Evolutionary conservation across 2,113 vertebrate genomes (phyloP), one percentile per base, ranked within the genome.

Genomic region (Heloderma charlesbogerti): DNA sequence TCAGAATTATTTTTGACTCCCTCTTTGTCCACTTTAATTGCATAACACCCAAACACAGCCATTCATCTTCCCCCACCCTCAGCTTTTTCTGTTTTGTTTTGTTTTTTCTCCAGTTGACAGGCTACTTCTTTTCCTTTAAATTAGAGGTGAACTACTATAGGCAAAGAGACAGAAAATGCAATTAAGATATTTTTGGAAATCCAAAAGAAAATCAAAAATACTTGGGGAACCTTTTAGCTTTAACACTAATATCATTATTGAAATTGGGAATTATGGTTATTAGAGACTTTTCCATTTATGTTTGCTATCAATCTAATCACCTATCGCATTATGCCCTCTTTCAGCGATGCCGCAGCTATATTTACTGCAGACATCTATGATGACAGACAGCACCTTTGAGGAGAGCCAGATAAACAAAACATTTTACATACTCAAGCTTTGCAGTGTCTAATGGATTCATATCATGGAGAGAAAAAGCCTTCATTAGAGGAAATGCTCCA

Each of bases 331-430:
- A 67, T 89, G 40, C 34, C n/a, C 57, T 57, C 75, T 89, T 93
- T 92, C 93, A 93, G 74, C 10, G 48, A 60, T 92, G 91, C 84
- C 88, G 88, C n/a, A 88, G 82, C 85, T 95, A 4, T 93, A 93
- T 96, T 97, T 96, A 94, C 74, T 90, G 34, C 57, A 94, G 89
- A 91, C 82, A 93, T 15, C 91, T 72, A 91, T 20, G 89, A 95
- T 93, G 89, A 96, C 94, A 96, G 94, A 91, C 91, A 93, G 79
- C 66, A 82, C 93, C 95, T 96, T 91, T 92, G 93, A 96, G n/a
- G 89, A 95, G 92, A 86, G 75, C 89, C 94, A 92, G 85, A 96
- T 95, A 94, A 97, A 95, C 91, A 93, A 80, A 91, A n/a, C 93
- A 93, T 95, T 96, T 97, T 94, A 92, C 82, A 92, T 86, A 92